phyloP scores from a whole-genome alignment of 64 coral and sea anemone species.

The Pocillopora verrucosa region DNA sequence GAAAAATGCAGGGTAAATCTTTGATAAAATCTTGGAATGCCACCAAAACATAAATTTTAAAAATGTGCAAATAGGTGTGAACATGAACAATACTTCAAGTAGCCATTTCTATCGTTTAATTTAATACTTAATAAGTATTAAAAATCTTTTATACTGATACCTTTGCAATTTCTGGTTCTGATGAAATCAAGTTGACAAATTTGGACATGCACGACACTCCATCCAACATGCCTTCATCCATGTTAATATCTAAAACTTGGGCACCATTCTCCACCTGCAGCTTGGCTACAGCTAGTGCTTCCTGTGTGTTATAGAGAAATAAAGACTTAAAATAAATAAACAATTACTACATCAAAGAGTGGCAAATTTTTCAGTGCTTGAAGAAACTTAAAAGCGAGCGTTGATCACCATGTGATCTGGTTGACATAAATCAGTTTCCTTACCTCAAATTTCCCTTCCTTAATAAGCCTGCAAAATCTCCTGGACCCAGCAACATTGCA shows the following conservation, averaged over 20 bases:
- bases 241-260: constrained; percentile 94
- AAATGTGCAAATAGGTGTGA: no score
- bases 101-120: no score
- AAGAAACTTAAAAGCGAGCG: no score
- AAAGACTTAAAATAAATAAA: not conserved
- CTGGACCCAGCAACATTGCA: constrained; percentile 98
- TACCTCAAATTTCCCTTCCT: constrained; percentile 94
- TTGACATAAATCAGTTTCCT: not conserved
- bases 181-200: constrained; percentile 91
- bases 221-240: constrained; percentile 96
- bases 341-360: no score
- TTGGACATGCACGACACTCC: constrained; percentile 72
- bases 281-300: constrained; percentile 85
- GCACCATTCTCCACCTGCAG: constrained; percentile 95
- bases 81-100: no score
- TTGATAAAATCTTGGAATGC: no score
- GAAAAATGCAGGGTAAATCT: no score
- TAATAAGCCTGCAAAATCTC: constrained; percentile 80
- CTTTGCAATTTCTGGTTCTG: constrained; percentile 94
- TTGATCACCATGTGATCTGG: no score
- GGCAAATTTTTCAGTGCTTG: no score
- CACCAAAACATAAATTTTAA: no score
- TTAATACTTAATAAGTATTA: not conserved
- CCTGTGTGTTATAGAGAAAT: constrained; percentile 40
- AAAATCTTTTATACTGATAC: not conserved